Evolutionary conservation across 2,797 vertebrate species (phyloP), one percentile per base, ranked within the genome.

Genomic region (Saguinus oedipus): DNA sequence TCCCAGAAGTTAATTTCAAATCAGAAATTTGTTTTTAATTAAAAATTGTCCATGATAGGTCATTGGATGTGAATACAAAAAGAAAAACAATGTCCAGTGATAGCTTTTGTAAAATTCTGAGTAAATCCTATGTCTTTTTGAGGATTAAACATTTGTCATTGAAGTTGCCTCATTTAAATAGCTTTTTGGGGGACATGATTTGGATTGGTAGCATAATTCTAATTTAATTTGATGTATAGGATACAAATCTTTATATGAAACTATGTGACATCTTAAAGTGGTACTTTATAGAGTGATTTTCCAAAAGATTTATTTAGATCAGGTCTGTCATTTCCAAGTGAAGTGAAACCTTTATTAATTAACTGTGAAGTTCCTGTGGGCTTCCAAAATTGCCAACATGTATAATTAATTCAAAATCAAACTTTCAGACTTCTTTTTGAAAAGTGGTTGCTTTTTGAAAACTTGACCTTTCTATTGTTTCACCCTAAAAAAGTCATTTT

Each of bases 1-100:
- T 10, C 70, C 17, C 19, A 36, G 3, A 15, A 30, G 19, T 82
- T 90, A 33, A 83, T 94, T 95, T 96, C 55, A 93, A 79, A 59
- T 55, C 39, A 64, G n/a, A 94, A 88, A 19, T 50, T 93, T 90
- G 53, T 93, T 90, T 90, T 94, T 76, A 89, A 26, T 87, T 90
- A 85, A 94, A 93, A 91, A 46, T 46, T 82, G 33, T 74, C 61
- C 33, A 68, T 68, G 61, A 68, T n/a, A 9, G 33, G 33, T 68
- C 61, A n/a, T n/a, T 68, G 15, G 61, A 68, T 68, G 61, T 19
- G 61, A 68, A 68, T 68, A 33, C 33, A 68, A 68, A 33, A n/a
- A 68, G 33, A 19, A 68, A n/a, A n/a, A 92, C 87, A 50, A n/a
- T 46, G 33, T 76, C 19, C 57, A 57, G 26, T 68, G 44, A 80